Conservation (phyloP, 2,888 invertebrate genomes). For the Eudasyphora cyanicolor region DNA sequence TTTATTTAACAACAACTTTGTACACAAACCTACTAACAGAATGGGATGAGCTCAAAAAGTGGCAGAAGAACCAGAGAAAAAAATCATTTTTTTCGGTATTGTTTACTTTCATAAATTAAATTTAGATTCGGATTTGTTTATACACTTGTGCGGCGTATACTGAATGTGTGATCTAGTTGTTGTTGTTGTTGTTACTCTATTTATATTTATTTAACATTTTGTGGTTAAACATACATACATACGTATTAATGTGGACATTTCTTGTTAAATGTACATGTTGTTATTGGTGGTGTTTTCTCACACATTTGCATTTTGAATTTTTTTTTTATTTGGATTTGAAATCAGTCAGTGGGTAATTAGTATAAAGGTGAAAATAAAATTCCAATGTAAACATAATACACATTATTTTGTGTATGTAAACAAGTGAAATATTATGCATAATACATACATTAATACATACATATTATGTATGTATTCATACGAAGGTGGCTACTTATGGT, state of each 20-base stretch:
- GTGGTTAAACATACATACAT: background rate
- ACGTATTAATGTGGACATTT: background rate
- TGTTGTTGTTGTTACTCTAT: background rate
- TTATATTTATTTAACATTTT: conserved; percentile 29
- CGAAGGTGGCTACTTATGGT: background rate
- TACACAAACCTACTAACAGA: no score
- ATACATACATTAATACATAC: no score
- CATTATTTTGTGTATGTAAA: background rate
- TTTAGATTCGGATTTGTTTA: conserved; percentile 33
- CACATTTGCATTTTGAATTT: conserved; percentile 1
- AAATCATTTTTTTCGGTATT: background rate
- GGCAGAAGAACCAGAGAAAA: background rate
- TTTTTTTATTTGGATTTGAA: no score
- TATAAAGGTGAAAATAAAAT: conserved; percentile 35
- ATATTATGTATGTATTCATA: background rate
- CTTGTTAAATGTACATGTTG: conserved; percentile 4
- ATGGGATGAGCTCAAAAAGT: background rate
- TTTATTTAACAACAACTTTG: conserved; percentile 17
- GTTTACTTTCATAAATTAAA: conserved; percentile 40
- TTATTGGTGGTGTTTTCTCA: conserved; percentile 1
- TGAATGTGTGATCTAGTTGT: conserved; percentile 2
- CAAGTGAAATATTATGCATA: no score
- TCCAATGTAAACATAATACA: conserved; percentile 6
- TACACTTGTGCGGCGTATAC: conserved; percentile 9
- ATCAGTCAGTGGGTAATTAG: conserved; percentile 19